Evolutionary conservation across 2,113 vertebrate genomes (phyloP), one percentile per base, ranked within the genome.

Genomic region (Mobula birostris): DNA sequence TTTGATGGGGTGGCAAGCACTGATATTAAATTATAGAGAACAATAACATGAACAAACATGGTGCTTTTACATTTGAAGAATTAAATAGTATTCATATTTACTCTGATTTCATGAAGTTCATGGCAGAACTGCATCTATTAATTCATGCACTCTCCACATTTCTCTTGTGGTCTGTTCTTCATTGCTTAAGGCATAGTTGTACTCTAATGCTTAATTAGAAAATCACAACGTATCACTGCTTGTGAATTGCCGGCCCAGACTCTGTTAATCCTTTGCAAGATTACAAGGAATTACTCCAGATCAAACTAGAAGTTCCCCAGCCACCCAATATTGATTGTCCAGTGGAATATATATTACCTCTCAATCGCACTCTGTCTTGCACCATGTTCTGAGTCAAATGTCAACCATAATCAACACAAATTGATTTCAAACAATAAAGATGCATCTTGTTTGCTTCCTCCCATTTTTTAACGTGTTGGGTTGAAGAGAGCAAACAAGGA

Each of bases 271-370:
- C 61, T 90, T 90, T 32, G n/a, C 85, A 90, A 90, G 85, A 90
- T 90, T 90, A 90, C 29, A 29, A 90, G 85, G 85, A 90, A 90
- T 66, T 90, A 90, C 14, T 66, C 85, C n/a, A 90, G 85, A 66
- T 90, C 85, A 90, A 90, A 7, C 85, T 66, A 68, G 85, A 90
- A 90, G 32, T 66, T 90, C 85, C 85, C 85, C 85, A 32, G 61
- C 29, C 5, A n/a, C 29, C n/a, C 61, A 7, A 6, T 68, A 90
- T 90, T 90, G 85, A 90, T 90, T 90, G 61, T 66, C 85, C 85
- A 32, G n/a, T 27, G 17, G 85, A 32, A 68, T 63, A 90, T 68
- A 36, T 63, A 68, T 90, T 90, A 90, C 61, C 29, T 90, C 85
- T 66, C 85, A 88, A 66, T 88, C 85, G 0, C 15, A 88, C 5